Conservation (phyloP, 2,888 invertebrate species). For the Dasysyrphus albostriatus region DNA sequence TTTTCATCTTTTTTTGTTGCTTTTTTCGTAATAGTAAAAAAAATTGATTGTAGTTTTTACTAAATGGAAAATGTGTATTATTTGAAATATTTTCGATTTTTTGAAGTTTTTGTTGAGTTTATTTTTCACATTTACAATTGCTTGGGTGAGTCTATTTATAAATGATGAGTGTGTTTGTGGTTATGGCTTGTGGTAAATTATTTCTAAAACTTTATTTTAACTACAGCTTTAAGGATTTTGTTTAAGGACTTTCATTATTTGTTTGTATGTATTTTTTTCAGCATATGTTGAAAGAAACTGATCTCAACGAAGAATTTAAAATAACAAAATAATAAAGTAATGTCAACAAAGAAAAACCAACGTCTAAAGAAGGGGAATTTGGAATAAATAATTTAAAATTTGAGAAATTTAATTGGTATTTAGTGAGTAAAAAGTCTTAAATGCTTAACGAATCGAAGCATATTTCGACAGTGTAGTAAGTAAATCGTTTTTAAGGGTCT, state of each 20-base stretch:
- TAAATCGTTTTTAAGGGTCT: background rate
- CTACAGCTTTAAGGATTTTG: constrained; percentile 32
- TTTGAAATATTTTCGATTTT: constrained; percentile 24
- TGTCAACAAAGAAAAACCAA: background rate
- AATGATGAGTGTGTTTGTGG: constrained; percentile 44
- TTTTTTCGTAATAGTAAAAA: constrained; percentile 37
- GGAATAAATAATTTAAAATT: background rate
- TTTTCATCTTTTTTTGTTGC: constrained; percentile 41
- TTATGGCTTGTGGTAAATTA: constrained; percentile 67
- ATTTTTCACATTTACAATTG: constrained; percentile 49
- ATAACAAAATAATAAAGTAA: background rate
- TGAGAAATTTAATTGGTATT: background rate
- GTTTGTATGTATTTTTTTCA: background rate
- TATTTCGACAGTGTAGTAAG: background rate
- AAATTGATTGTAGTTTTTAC: constrained; percentile 53
- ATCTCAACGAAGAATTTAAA: background rate
- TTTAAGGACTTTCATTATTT: constrained; percentile 20
- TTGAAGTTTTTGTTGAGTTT: constrained; percentile 19
- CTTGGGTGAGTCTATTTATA: constrained; percentile 71
- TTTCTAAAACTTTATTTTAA: constrained; percentile 37
- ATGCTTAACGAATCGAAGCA: background rate
- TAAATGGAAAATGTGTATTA: constrained; percentile 55
- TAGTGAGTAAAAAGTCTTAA: background rate
- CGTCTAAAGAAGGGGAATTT: background rate
- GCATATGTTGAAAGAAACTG: background rate